Base-by-base conservation (phyloP, 2,113 vertebrate species). In the Neodontobutis hainanensis region DNA sequence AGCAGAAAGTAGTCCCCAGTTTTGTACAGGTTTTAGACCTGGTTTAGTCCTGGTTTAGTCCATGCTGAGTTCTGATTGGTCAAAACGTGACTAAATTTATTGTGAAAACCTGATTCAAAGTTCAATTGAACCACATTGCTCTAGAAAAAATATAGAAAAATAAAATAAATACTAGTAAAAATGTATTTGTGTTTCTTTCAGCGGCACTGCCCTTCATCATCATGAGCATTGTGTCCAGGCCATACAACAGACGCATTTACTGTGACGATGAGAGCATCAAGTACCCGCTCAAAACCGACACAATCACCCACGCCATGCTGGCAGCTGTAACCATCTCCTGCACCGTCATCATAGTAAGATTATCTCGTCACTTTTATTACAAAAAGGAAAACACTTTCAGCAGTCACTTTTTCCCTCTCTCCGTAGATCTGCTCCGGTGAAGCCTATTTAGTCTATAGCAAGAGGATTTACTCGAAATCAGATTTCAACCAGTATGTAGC, bases 401-500 rank as follows among this genome's bases (percentile, higher is more conserved):
- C 48, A 12, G 2, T 19, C 5, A 16, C 10, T 36, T 55, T 47
- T 3, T 1, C 27, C 12, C 27, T 73, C 7, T 48, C 2, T 0
- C 44, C 52, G 44, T 87, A 98, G 97, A 93, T 99, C 51, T 94
- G 93, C 0, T 80, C 61, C 0, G 96, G 97, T 4, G 97, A 99
- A 63, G 95, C 96, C 0, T 98, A 94, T 78, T 80, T 98, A 80
- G 95, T 98, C 9, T 95, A 97, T 89, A 95, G 89, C 0, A 91
- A 96, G 35, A 92, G 89, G n/a, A 90, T 99, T 48, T 92, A 95
- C 75, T 98, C 97, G 0, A 95, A 91, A 61, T 96, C 96, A 0
- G 84, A 92, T 62, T 98, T 94, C 86, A 99, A 98, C 90, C 95
- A 95, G 75, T 99, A 98, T 9, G 67, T 95, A 38, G 94, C 95